These are phyloP conservation scores for Microplitis deprimator DNA, from an alignment of 2,888 invertebrate species.

Conservation along the genomic window DNA sequence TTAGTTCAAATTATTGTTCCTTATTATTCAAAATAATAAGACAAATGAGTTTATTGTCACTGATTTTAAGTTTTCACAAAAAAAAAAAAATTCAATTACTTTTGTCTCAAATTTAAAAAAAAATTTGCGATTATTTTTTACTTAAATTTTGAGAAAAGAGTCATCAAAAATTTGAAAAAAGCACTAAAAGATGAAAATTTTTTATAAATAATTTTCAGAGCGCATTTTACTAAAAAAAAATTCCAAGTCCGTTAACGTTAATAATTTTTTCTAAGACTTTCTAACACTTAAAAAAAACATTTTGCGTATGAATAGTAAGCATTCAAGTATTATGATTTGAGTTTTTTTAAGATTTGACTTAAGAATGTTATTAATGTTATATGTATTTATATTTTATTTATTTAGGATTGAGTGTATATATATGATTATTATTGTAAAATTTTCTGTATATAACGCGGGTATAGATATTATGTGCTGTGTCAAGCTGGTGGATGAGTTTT, in stretches of 20 bases:
- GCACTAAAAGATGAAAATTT: no score
- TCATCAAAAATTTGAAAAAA: no score
- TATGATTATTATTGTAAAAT: conserved; percentile 2
- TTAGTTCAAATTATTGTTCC: no score
- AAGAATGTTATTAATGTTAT: background rate
- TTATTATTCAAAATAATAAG: no score
- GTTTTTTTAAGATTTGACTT: background rate
- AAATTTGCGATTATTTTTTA: no score
- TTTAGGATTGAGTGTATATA: conserved; percentile 4
- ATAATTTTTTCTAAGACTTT: conserved; percentile 22
- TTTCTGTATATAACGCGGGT: background rate
- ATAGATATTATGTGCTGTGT: background rate
- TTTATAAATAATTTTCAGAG: no score
- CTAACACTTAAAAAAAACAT: conserved; percentile 2
- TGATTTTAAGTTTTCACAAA: no score
- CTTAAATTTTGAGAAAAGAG: no score
- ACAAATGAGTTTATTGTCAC: no score
- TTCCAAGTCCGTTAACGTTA: background rate
- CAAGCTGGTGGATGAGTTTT: background rate
- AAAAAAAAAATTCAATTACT: no score
- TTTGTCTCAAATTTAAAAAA: no score
- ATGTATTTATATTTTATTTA: background rate
- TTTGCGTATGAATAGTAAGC: background rate
- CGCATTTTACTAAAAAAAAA: no score
- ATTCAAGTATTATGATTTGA: conserved; percentile 1